Percentiles rank a stretch among this genome's conserved stretches.
Conservation (phyloP, 2,797 vertebrate genomes). For the Myotis pilosus region DNA sequence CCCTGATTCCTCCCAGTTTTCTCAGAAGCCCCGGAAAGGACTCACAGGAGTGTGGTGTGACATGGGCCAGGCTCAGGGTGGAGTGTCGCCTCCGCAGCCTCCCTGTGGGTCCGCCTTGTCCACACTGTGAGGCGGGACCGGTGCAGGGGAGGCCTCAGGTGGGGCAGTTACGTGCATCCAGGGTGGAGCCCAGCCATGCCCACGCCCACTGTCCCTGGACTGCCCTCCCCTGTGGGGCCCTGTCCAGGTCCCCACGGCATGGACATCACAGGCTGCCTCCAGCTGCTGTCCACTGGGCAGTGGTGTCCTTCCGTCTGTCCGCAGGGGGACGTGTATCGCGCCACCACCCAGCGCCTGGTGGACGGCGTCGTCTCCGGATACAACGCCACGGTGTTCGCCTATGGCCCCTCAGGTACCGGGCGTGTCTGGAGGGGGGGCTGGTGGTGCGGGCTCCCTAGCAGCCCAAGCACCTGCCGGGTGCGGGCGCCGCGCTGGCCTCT, state of each 20-base stretch:
- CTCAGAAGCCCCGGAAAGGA: neutral
- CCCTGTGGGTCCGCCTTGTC: too few species aligned
- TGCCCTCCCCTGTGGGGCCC: neutral
- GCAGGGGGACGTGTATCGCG: constrained; percentile 79
- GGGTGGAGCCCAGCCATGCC: neutral
- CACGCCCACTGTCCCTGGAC: accelerated
- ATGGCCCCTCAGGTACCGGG: constrained; percentile 80
- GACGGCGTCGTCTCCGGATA: constrained; percentile 81
- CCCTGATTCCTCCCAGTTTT: too few species aligned
- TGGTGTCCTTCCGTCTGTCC: constrained; percentile 26
- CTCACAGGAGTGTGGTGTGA: accelerated
- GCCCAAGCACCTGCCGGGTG: accelerated
- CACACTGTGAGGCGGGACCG: accelerated
- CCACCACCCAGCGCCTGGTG: constrained; percentile 78
- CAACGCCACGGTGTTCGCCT: constrained; percentile 80
- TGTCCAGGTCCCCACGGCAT: accelerated
- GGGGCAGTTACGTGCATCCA: neutral
- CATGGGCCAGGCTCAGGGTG: accelerated
- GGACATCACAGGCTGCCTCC: neutral
- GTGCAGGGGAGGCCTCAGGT: neutral
- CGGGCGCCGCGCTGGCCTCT: accelerated
- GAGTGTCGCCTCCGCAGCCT: accelerated
- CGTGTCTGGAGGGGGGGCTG: neutral
- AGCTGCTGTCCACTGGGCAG: neutral
- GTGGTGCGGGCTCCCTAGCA: neutral